Evolutionary conservation across 23 tunicate genomes (phyloP).

Genomic region (Phallusia fumigata): DNA sequence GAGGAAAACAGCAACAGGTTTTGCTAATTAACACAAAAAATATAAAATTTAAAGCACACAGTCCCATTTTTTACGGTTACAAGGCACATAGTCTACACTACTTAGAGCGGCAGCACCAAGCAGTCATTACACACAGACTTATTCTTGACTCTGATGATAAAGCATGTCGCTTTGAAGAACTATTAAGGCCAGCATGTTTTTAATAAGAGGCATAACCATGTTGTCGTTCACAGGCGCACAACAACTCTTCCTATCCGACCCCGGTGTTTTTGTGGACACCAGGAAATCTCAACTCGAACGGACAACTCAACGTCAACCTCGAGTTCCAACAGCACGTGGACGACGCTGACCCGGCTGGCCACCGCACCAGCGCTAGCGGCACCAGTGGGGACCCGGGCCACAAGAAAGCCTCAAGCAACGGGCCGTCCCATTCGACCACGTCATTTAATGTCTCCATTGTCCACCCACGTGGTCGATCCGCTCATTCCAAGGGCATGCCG

Average conservation of each 20-base stretch:
- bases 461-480: slow-evolving; percentile 30
- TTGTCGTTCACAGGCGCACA: slow-evolving; percentile 32
- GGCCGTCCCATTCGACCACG: slow-evolving; percentile 18
- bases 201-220: no score
- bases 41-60: no score
- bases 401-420: slow-evolving; percentile 15
- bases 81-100: no score
- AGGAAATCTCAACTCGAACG: slow-evolving; percentile 25
- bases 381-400: background rate
- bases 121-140: no score
- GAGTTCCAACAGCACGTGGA: slow-evolving; percentile 40
- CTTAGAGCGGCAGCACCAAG: no score
- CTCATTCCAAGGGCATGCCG: slow-evolving; percentile 8
- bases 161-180: no score
- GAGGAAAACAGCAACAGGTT: no score
- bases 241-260: slow-evolving; percentile 20
- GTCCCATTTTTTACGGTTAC: no score
- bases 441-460: slow-evolving; percentile 52
- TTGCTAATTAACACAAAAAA: no score
- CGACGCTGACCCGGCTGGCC: slow-evolving; percentile 9
- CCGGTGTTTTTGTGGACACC: slow-evolving; percentile 38
- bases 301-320: slow-evolving; percentile 51
- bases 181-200: no score
- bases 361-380: slow-evolving; percentile 15
- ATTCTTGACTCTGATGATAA: no score